Base-by-base conservation (phyloP, 30 jellyfish, hydroid and myxozoan genomes). In the Sanderia malayensis region DNA sequence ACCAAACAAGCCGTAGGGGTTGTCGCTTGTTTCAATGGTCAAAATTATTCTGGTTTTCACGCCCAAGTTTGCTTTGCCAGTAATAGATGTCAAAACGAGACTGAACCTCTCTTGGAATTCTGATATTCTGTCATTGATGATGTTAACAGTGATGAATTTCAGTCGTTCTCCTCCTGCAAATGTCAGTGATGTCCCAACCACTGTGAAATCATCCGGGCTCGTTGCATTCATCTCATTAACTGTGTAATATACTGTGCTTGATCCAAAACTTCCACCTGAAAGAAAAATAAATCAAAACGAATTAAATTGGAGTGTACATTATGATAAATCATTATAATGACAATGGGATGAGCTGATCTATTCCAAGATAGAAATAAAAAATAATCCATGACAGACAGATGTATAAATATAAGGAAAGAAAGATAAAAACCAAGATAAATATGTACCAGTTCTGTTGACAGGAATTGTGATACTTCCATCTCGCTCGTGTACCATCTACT, bases 1-100 rank as follows among this genome's bases (percentile, higher is more conserved):
- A 13, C 97, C 97, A 90, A 90, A 76, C 44, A 90, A 49, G 0
- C 97, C 97, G 46, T 69, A 71, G 0, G 97, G 97, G 67, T 90
- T 90, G 59, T 90, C 97, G 62, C 97, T 90, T 60, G 95, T 75
- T 41, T 82, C 97, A 6, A 90, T 83, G 28, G 87, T 76, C 1
- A 90, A 61, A 20, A 34, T 52, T 34, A 82, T 9, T 45, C 73
- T 53, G 19, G 82, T 78, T 29, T 58, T 31, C 19, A 84, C 3
- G n/a, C 95, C 94, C 18, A 90, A 31, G 7, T 22, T 61, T 1
- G 93, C 95, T 4, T 49, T 44, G 30, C 96, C 96, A 1, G 71
- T 20, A 22, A 74, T 31, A 28, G 86, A 41, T 1, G 78, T 31
- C 29, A 90, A 73, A 28, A 46, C 47, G 41, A 90, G 77, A 28